Conservation (phyloP, 2,888 invertebrate species). For the Rhorus exstirpatorius region DNA sequence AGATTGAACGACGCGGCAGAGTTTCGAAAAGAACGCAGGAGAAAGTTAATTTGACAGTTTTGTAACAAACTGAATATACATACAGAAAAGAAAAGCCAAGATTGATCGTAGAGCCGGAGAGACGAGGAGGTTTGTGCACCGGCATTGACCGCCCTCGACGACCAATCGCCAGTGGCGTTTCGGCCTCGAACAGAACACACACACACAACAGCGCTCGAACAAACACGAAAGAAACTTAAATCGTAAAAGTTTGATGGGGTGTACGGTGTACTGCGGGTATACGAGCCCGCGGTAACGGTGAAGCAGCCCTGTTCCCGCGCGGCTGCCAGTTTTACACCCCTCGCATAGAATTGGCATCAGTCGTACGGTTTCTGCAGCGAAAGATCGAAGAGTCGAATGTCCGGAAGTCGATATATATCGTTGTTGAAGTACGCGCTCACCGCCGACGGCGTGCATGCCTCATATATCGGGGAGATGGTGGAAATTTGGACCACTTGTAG, state of each 20-base stretch:
- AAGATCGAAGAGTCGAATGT: constrained; percentile 57
- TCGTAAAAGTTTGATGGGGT: constrained; percentile 81
- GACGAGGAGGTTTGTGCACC: constrained; percentile 8
- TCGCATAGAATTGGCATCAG: constrained; percentile 22
- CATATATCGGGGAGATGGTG: too few species aligned
- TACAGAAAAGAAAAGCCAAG: constrained; percentile 33
- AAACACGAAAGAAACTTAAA: constrained; percentile 77
- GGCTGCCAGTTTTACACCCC: constrained; percentile 34
- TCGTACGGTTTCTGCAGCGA: constrained; percentile 41
- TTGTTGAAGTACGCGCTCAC: constrained; percentile 39
- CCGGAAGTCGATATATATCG: constrained; percentile 70
- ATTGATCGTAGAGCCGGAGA: constrained; percentile 15
- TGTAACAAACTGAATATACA: constrained; percentile 28
- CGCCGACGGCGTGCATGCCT: constrained; percentile 1
- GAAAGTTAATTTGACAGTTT: constrained; percentile 39
- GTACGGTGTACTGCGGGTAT: constrained; percentile 49
- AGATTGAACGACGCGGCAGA: not conserved
- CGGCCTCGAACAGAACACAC: constrained; percentile 39
- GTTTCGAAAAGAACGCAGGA: constrained; percentile 15
- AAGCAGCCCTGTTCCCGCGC: constrained; percentile 37
- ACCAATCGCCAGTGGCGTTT: constrained; percentile 52
- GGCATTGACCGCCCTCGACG: constrained; percentile 48
- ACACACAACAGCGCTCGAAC: constrained; percentile 3
- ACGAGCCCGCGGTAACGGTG: constrained; percentile 37
- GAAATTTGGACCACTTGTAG: too few species aligned